These are phyloP conservation scores for Leptura quadrifasciata DNA, from an alignment of 2,888 invertebrate genomes.

Conservation along the genomic window DNA sequence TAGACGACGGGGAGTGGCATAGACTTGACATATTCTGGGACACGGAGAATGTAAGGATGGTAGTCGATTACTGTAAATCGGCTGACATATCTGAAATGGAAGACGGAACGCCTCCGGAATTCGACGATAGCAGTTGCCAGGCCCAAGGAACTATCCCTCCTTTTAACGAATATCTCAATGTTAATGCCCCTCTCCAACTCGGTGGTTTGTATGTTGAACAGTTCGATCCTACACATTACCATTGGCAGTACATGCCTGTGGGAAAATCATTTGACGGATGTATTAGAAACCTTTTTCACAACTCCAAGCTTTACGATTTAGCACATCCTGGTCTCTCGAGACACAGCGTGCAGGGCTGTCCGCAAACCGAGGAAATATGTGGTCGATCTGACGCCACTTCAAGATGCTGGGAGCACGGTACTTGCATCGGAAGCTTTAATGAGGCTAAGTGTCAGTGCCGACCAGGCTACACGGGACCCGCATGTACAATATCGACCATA, in stretches of 20 bases:
- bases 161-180: constrained; percentile 96
- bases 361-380: constrained; percentile 94
- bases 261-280: constrained; percentile 97
- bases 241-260: constrained; percentile 93
- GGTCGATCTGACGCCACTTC: constrained; percentile 90
- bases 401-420: constrained; percentile 95
- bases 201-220: constrained; percentile 93
- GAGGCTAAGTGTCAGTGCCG: constrained; percentile 95
- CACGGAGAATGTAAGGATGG: constrained; percentile 93
- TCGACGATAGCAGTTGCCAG: constrained; percentile 93
- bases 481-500: constrained; percentile 89
- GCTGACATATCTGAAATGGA: constrained; percentile 92
- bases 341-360: constrained; percentile 92
- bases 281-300: constrained; percentile 95
- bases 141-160: constrained; percentile 93
- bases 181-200: constrained; percentile 95
- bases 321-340: constrained; percentile 93
- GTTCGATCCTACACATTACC: constrained; percentile 91
- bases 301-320: constrained; percentile 96
- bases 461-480: constrained; percentile 96
- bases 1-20: constrained; percentile 99
- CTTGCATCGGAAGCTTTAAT: constrained; percentile 92
- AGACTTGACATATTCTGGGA: constrained; percentile 96
- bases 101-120: constrained; percentile 91
- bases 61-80: constrained; percentile 94